Conservation (phyloP, 2,888 invertebrate species). For the Protula sp. region DNA sequence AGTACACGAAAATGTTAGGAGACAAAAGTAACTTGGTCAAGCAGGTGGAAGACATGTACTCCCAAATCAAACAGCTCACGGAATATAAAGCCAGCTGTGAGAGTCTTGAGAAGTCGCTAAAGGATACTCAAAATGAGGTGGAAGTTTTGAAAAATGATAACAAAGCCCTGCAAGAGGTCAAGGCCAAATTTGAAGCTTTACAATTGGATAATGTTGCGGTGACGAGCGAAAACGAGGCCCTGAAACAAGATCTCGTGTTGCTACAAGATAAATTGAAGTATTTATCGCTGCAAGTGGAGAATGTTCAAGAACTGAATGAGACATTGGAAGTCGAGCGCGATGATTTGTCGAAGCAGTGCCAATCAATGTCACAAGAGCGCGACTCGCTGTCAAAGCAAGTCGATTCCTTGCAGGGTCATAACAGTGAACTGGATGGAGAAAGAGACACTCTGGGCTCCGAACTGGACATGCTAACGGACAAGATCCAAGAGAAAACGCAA, state of each 20-base stretch:
- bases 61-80: slow-evolving; percentile 19
- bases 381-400: not conserved
- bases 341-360: not conserved
- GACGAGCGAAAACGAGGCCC: too few relatives aligned
- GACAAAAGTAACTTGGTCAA: slow-evolving; percentile 41
- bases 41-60: slow-evolving; percentile 43
- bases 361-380: not conserved
- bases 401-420: not conserved
- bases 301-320: not conserved
- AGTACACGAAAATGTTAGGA: slow-evolving; percentile 35
- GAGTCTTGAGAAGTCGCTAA: slow-evolving; percentile 13
- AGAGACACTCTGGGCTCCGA: not conserved
- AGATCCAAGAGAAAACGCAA: slow-evolving; percentile 5
- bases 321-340: not conserved
- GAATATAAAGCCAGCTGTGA: not conserved
- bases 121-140: slow-evolving; percentile 20
- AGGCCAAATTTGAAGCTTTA: not conserved
- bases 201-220: not conserved
- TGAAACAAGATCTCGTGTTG: too few relatives aligned
- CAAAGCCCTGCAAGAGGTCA: too few relatives aligned
- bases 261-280: not conserved
- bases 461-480: not conserved
- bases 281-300: not conserved
- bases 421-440: not conserved
- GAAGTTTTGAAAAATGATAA: not conserved